Evolutionary conservation across 2,888 invertebrate genomes (phyloP).

Genomic region (Apomyelois bistriatella): DNA sequence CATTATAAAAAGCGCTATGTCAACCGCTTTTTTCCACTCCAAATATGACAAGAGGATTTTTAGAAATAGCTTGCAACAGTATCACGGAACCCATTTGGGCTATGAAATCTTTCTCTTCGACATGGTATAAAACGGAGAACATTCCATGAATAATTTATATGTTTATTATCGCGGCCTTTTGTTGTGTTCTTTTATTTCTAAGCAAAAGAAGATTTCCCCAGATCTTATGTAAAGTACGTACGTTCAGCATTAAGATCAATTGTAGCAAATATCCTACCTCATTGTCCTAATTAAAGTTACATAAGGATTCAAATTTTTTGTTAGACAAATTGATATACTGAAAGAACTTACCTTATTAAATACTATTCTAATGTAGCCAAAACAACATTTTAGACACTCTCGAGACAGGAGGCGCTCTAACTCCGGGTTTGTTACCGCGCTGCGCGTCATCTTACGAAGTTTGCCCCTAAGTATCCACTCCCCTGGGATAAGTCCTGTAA

Average conservation of each 20-base stretch:
- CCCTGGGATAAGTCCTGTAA: constrained; percentile 55
- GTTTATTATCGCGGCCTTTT: constrained; percentile 47
- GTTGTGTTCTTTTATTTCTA: constrained; percentile 40
- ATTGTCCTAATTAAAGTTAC: too few species aligned
- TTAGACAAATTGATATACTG: too few species aligned
- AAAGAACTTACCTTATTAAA: too few species aligned
- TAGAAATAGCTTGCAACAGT: constrained; percentile 30
- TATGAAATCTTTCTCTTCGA: constrained; percentile 51
- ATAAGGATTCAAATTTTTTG: too few species aligned
- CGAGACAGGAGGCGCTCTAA: constrained; percentile 27
- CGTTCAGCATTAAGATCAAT: too few species aligned
- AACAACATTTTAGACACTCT: constrained; percentile 33
- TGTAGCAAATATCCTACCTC: neutral
- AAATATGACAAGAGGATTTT: constrained; percentile 32
- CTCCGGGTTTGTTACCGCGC: constrained; percentile 25
- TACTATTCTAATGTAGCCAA: constrained; percentile 21
- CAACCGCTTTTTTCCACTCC: constrained; percentile 34
- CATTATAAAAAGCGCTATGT: constrained; percentile 42
- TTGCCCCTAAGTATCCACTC: constrained; percentile 38
- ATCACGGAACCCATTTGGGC: constrained; percentile 38
- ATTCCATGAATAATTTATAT: constrained; percentile 61
- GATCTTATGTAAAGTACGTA: constrained; percentile 15
- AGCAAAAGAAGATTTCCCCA: constrained; percentile 33
- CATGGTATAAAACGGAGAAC: constrained; percentile 36
- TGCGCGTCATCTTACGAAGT: constrained; percentile 38